Base-by-base conservation (phyloP, 2,888 invertebrate genomes). In the Scaeva pyrastri region DNA sequence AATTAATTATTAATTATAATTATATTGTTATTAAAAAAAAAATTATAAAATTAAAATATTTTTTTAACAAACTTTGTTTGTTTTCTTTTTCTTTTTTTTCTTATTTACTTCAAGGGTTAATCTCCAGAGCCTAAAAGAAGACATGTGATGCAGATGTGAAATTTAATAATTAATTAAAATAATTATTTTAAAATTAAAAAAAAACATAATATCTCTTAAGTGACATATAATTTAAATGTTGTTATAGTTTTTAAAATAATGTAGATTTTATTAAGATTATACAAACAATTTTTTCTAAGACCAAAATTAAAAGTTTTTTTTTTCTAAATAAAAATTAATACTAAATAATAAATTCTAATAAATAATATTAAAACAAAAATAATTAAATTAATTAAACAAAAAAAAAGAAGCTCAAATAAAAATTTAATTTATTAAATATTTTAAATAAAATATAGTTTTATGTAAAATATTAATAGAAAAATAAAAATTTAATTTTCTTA, bases 61-160 rank as follows among this genome's bases (percentile, higher is more conserved):
- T n/a, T n/a, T n/a, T 21, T 26, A 68, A 21, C 11, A 36, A 10
- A 5, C 2, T 16, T 52, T 23, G 5, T 39, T 23, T 52, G 1
- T 52, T n/a, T n/a, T 39, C 52, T 31, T n/a, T 52, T 50, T 7
- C 1, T 50, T 58, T 19, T 48, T 8, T 19, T 58, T 21, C 2
- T 10, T 60, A 21, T 60, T 48, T 70, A 48, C 76, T 86, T 86
- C 60, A 78, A 86, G 86, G 86, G 52, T 78, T 86, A 82, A 86
- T 78, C 86, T 82, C 70, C 74, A 74, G 71, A 71, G 68, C 82
- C 71, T 74, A 23, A 82, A 58, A 21, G 64, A 50, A 74, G 70
- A 71, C 71, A 39, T 78, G 21, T 82, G 70, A 78, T 70, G 86
- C 78, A 77, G 45, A 66, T 50, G 45, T 23, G 77, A 82, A 52